These are phyloP conservation scores for Ochlodes sylvanus DNA, from an alignment of 2,888 invertebrate species.

Conservation along the genomic window DNA sequence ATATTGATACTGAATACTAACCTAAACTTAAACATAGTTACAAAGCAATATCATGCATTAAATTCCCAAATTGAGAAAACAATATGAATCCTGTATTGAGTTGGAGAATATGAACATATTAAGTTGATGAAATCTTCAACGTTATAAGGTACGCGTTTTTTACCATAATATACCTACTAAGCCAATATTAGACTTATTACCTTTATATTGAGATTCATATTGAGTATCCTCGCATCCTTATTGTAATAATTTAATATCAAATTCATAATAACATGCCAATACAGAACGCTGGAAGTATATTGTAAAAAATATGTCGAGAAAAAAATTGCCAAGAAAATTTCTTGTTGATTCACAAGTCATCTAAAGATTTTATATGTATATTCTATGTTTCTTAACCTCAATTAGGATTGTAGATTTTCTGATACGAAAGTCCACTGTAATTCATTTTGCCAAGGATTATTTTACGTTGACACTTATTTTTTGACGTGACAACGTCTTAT, in stretches of 20 bases:
- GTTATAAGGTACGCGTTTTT: neutral
- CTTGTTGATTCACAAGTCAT: too few species aligned
- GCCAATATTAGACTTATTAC: neutral
- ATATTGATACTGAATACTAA: too few species aligned
- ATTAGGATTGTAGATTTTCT: too few species aligned
- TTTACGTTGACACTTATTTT: too few species aligned
- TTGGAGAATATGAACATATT: neutral
- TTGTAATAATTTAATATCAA: neutral
- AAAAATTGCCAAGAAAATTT: neutral
- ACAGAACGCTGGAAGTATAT: neutral
- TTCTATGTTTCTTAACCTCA: too few species aligned
- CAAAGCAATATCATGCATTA: too few species aligned
- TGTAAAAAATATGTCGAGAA: neutral
- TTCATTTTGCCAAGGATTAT: too few species aligned
- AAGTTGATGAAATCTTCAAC: slow-evolving; percentile 23
- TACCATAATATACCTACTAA: neutral
- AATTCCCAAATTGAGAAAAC: neutral
- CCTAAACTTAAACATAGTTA: too few species aligned
- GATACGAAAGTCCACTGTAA: too few species aligned
- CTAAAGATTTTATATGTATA: too few species aligned
- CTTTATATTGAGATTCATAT: neutral
- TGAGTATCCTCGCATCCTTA: neutral
- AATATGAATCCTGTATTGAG: slow-evolving; percentile 15
- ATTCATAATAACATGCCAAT: neutral
- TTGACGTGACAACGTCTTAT: too few species aligned